Conservation (phyloP, 2,888 invertebrate species). For the Epinotia bilunana region DNA sequence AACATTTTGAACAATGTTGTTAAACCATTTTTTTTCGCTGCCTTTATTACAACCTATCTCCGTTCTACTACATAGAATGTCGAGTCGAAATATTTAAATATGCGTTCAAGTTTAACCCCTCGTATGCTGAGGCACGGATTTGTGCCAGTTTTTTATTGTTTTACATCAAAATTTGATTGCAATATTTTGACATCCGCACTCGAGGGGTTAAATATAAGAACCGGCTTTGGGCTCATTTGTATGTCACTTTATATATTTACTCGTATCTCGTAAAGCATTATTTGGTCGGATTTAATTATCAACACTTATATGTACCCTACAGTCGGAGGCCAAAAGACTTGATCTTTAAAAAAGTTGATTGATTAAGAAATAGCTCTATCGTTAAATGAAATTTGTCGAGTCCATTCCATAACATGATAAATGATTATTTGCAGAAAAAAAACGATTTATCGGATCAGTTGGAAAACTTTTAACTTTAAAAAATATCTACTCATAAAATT, state of each 20-base stretch:
- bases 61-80: not conserved
- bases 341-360: not conserved
- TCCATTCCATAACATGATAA: not conserved
- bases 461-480: too few species aligned
- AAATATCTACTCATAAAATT: too few species aligned
- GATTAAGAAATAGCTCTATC: not conserved
- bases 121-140: too few species aligned
- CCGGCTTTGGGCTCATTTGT: conserved; percentile 20
- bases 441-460: not conserved
- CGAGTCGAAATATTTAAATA: not conserved
- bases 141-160: too few species aligned
- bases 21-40: not conserved
- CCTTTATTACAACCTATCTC: not conserved
- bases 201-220: conserved; percentile 19
- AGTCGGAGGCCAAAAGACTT: not conserved
- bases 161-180: too few species aligned
- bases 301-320: conserved; percentile 16
- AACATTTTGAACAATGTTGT: too few species aligned
- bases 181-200: too few species aligned
- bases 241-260: conserved; percentile 17
- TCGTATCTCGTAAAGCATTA: conserved; percentile 36
- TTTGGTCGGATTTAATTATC: conserved; percentile 44
- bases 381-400: not conserved
- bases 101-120: not conserved
- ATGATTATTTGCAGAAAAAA: not conserved